These are phyloP conservation scores for Eciton burchellii DNA, from an alignment of 1,140 invertebrate species.

Conservation along the genomic window DNA sequence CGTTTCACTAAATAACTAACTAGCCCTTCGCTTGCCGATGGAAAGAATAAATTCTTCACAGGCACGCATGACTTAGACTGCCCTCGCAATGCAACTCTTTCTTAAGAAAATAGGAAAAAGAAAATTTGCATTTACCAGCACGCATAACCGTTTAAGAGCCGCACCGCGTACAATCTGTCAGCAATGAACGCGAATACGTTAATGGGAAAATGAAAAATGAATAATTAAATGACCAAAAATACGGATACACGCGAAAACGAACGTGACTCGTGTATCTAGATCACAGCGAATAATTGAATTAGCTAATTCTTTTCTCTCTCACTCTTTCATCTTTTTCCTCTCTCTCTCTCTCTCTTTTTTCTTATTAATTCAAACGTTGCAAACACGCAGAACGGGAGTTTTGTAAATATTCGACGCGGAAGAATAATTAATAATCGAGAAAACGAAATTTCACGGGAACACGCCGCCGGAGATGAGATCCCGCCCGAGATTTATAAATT, in stretches of 20 bases:
- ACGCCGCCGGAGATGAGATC: neutral
- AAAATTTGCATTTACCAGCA: conserved; percentile 79
- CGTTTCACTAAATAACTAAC: conserved; percentile 8
- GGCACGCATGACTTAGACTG: conserved; percentile 16
- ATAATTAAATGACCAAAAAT: conserved; percentile 15
- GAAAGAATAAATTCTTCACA: conserved; percentile 61
- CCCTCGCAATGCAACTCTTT: neutral
- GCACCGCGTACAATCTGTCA: conserved; percentile 7
- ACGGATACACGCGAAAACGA: conserved; percentile 21
- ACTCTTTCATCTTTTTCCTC: too few species aligned
- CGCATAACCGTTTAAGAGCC: conserved; percentile 47
- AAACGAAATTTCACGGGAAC: neutral
- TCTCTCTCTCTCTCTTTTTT: too few species aligned
- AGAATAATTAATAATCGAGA: conserved; percentile 4
- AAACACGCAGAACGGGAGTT: neutral
- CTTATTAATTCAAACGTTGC: conserved; percentile 31
- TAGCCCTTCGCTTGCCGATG: conserved; percentile 61
- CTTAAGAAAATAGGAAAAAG: conserved; percentile 73
- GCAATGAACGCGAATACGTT: conserved; percentile 10
- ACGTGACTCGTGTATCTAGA: conserved; percentile 16
- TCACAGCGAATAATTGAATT: conserved; percentile 12
- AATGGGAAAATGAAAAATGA: conserved; percentile 21
- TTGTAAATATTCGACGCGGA: conserved; percentile 8
- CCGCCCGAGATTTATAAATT: conserved; percentile 19
- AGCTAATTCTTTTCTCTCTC: too few species aligned